Percentiles rank a stretch among this genome's conserved stretches.
Evolutionary conservation across 2,113 vertebrate species (phyloP).

Genomic region (Ceratotherium simum): DNA sequence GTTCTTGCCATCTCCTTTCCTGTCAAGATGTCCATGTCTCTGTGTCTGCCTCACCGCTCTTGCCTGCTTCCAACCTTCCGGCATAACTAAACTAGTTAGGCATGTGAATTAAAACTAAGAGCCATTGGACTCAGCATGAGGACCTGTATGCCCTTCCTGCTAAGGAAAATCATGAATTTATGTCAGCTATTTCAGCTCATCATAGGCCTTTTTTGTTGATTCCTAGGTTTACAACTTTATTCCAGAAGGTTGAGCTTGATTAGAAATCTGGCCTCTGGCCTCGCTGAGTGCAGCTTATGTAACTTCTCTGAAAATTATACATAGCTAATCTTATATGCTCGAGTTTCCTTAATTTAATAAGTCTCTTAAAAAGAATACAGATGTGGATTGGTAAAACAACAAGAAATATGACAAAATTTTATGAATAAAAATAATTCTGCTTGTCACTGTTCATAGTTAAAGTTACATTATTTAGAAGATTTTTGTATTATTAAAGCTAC

Average conservation of each 20-base stretch:
- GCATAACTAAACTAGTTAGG: not conserved
- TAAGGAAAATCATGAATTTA: not conserved
- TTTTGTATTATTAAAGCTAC: not conserved
- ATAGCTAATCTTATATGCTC: not conserved
- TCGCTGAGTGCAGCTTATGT: not conserved
- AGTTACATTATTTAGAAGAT: not conserved
- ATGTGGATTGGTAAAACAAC: not conserved
- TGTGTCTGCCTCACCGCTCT: not conserved
- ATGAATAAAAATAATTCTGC: constrained; percentile 37
- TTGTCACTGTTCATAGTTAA: constrained; percentile 6
- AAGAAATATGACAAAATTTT: not conserved
- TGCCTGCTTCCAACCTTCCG: not conserved
- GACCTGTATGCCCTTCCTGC: not conserved
- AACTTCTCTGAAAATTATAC: constrained; percentile 8
- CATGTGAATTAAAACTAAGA: constrained; percentile 13
- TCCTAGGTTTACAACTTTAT: constrained; percentile 50
- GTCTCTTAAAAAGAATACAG: not conserved
- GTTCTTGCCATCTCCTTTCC: not conserved
- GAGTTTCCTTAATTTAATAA: not conserved
- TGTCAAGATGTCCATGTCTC: not conserved
- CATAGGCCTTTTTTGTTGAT: not conserved
- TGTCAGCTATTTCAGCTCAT: not conserved
- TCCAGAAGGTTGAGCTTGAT: not conserved
- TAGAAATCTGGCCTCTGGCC: not conserved
- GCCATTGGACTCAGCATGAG: not conserved